Base-by-base conservation (phyloP, 2,888 invertebrate genomes). In the Caenorhabditis macrosperma region DNA sequence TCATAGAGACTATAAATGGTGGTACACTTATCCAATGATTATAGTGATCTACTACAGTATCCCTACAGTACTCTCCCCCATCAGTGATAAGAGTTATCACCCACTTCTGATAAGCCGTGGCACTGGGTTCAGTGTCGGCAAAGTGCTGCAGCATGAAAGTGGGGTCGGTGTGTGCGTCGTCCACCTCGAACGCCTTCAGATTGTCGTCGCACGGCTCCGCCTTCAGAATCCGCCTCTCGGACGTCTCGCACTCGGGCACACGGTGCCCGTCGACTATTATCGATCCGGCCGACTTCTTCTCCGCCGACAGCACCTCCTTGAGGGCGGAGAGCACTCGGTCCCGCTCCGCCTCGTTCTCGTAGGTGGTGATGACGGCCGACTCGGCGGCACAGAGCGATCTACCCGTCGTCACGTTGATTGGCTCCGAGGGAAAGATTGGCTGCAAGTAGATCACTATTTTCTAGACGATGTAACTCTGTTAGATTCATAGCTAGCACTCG, bases 91-190 rank as follows among this genome's bases (percentile, higher is more conserved):
- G 15, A 38, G 9, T 38, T 38, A 9, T 2, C 20, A 48, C 60
- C 30, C 12, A 57, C 67, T 57, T n/a, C 44, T 68, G 4, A 22
- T 24, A 68, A 44, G 46, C 46, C 4, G 57, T 46, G 9, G 22
- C 33, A 17, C 67, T 50, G n/a, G 67, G 67, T 35, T 68, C 67
- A 5, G 57, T 57, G 17, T 46, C 46, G 12, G 67, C 67, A 46
- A 46, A 68, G 24, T 50, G 46, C 46, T 59, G 33, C 17, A 48
- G 22, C 67, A 68, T 68, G 67, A 68, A 68, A 12, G 67, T 59
- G 12, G 33, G 57, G 17, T 68, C 67, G 1, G 67, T 68, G 28
- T 68, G 67, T 10, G 57, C 59, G 22, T 68, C 67, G 20, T 57
- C 46, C 15, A 48, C 48, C 4, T n/a, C 30, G 46, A 68, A 68